A percentile compares a stretch with the other conserved stretches of the same genome.
Evolutionary conservation across 2,113 vertebrate species (phyloP).

Genomic region (Halcyon senegalensis): DNA sequence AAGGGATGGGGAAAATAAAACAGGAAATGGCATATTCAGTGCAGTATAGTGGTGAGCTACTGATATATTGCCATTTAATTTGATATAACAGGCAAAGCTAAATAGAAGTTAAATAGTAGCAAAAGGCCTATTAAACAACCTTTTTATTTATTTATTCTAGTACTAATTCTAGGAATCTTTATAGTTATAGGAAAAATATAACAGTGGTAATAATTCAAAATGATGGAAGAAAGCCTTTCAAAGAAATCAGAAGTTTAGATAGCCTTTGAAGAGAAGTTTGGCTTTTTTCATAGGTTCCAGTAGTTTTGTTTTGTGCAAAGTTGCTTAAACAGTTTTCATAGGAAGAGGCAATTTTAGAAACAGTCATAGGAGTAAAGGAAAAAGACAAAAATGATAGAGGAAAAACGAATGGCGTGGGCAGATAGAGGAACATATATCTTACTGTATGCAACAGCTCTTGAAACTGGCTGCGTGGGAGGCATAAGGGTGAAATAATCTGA

Average conservation of each 20-base stretch:
- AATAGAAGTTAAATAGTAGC: not conserved
- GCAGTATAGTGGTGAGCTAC: not conserved
- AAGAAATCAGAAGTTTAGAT: not conserved
- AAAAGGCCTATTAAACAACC: not conserved
- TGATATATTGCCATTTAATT: not conserved
- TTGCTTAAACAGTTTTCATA: not conserved
- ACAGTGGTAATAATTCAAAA: not conserved
- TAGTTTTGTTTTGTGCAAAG: not conserved
- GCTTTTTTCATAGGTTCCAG: not conserved
- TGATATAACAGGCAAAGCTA: not conserved
- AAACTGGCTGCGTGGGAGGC: not conserved
- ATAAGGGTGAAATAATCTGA: not conserved
- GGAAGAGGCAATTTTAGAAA: not conserved
- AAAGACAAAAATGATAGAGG: not conserved
- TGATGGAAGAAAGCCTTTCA: not conserved
- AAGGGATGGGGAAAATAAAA: conserved; percentile 1
- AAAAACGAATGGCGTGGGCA: not conserved
- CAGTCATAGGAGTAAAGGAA: not conserved
- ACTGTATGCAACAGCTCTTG: not conserved
- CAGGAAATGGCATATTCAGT: not conserved
- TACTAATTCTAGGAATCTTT: not conserved
- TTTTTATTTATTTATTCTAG: not conserved
- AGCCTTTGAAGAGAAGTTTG: not conserved
- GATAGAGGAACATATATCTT: not conserved
- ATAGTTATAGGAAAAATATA: not conserved